Evolutionary conservation across 2,797 vertebrate species (phyloP), one percentile per base, ranked within the genome.

Genomic region (Arnoldichthys spilopterus): DNA sequence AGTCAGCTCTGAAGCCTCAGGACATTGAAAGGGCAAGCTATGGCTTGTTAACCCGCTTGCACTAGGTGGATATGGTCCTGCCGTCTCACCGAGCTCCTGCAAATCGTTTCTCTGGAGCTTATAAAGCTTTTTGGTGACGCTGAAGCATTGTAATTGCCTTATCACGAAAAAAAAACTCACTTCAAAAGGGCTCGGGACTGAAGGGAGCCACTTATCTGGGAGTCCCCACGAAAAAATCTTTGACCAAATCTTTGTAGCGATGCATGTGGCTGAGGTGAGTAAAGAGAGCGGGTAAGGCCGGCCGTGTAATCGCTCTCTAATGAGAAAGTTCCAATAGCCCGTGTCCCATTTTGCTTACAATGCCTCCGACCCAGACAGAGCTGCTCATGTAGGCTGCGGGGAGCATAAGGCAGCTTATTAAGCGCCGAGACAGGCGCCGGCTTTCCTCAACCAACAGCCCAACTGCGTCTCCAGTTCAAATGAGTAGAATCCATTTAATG

Each of bases 401-500:
- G 15, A 28, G 56, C 26, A 30, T 16, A 22, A n/a, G n/a, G 56
- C 26, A 59, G 56, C 30, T 61, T 61, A 61, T 61, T 61, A 61
- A 30, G 58, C 8, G 16, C 58, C 2, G 58, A 61, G 58, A 32
- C 58, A 32, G 8, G 1, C 58, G 0, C 28, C 6, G 59, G 34
- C 28, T 34, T 62, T 8, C 59, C 20, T 62, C 30, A 34, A 7
- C 30, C 59, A 32, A 8, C 16, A 59, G 56, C 54, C 4, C 3
- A 22, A 16, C 56, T 59, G 12, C 13, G 4, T 30, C 12, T 32
- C 6, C 7, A 72, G 62, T 63, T 79, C 67, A 76, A 74, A 49
- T 22, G 32, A 15, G 37, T 24, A 71, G 45, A 28, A 22, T 77
- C 40, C 54, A 34, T 76, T 67, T 59, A 73, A 83, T 76, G 71